Evolutionary conservation across 2,888 invertebrate genomes (phyloP).

Genomic region (Thereva nobilitata): DNA sequence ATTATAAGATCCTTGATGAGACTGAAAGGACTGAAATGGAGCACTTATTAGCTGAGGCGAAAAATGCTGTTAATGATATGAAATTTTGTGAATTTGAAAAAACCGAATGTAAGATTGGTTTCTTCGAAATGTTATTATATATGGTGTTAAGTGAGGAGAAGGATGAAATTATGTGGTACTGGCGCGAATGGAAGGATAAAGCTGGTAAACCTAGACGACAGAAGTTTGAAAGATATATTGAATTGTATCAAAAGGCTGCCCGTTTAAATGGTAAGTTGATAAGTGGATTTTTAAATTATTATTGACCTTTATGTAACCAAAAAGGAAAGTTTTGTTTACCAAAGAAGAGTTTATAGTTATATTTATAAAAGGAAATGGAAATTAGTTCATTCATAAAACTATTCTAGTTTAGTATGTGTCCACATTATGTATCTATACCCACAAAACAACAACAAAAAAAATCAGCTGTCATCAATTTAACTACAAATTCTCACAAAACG

Average conservation of each 20-base stretch:
- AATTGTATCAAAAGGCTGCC: conserved; percentile 68
- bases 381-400: too few species aligned
- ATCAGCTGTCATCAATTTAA: too few species aligned
- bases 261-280: conserved; percentile 63
- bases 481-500: too few species aligned
- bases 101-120: conserved; percentile 65
- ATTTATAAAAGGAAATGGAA: too few species aligned
- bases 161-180: conserved; percentile 71
- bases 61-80: conserved; percentile 71
- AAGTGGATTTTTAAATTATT: background rate
- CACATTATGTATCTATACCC: too few species aligned
- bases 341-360: too few species aligned
- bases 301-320: background rate
- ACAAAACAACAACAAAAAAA: too few species aligned
- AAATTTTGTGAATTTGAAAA: conserved; percentile 68
- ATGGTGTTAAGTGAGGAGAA: conserved; percentile 62
- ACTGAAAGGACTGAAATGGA: conserved; percentile 64
- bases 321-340: too few species aligned
- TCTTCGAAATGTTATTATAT: conserved; percentile 66
- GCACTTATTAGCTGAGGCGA: conserved; percentile 66
- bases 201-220: conserved; percentile 62
- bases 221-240: conserved; percentile 66
- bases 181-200: conserved; percentile 76
- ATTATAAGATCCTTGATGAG: conserved; percentile 67
- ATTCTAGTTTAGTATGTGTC: too few species aligned